A percentile compares a stretch with the other conserved stretches of the same genome.
Evolutionary conservation across 2,797 vertebrate species (phyloP).

Genomic region (Fistularia tabacaria): DNA sequence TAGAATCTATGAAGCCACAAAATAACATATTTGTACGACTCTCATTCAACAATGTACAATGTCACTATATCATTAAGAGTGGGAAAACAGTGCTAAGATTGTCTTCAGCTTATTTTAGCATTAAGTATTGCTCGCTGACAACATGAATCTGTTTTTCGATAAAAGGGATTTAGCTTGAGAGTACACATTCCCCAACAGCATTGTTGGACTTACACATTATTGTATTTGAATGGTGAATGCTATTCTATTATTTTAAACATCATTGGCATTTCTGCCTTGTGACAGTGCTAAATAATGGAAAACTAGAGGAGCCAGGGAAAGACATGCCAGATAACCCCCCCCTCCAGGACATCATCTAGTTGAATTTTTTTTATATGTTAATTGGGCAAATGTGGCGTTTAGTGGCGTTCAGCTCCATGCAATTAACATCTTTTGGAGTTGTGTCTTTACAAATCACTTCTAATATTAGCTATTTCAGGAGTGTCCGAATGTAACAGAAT

Average conservation of each 20-base stretch:
- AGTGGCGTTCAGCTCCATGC: conserved; percentile 21
- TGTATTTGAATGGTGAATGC: too few relatives aligned
- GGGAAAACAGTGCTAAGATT: background rate
- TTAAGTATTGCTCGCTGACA: conserved; percentile 4
- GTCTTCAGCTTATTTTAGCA: conserved; percentile 7
- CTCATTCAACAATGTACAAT: too few relatives aligned
- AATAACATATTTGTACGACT: too few relatives aligned
- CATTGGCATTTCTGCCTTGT: too few relatives aligned
- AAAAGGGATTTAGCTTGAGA: conserved; percentile 39
- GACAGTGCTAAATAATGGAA: too few relatives aligned
- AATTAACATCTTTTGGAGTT: conserved; percentile 47
- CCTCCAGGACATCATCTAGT: too few relatives aligned
- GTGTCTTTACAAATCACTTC: conserved; percentile 17
- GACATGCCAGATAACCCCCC: too few relatives aligned
- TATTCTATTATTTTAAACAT: too few relatives aligned
- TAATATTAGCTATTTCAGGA: conserved; percentile 9
- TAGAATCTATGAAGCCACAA: too few relatives aligned
- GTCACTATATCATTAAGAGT: too few relatives aligned
- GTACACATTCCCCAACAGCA: conserved; percentile 42
- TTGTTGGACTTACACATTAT: conserved; percentile 29
- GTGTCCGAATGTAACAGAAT: background rate
- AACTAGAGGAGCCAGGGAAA: too few relatives aligned
- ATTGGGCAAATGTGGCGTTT: conserved; percentile 22
- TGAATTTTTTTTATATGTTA: conserved; percentile 28
- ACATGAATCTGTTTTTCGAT: conserved; percentile 31